Evolutionary conservation across 2,797 vertebrate species (phyloP), one percentile per base, ranked within the genome.

Genomic region (Telmatherina bonti): DNA sequence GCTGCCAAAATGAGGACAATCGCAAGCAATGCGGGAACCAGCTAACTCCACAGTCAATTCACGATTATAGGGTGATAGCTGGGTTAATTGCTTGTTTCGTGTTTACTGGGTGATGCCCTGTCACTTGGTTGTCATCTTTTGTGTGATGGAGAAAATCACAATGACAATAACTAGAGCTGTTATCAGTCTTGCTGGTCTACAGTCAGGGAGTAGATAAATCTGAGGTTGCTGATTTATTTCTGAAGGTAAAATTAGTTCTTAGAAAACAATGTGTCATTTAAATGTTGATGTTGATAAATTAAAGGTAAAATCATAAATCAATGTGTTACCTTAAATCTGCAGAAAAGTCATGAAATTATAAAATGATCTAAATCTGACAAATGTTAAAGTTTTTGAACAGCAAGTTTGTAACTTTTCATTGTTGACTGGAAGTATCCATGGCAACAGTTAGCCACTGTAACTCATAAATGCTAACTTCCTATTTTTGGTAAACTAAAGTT

Each of bases 31-130:
- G 72, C 38, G 8, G 71, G 70, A 81, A 82, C 57, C 81, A 76
- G 82, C 86, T 55, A 79, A 62, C 83, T 72, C 77, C 84, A 77
- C 73, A 67, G 78, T 81, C 73, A 76, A 79, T 83, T 83, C 81
- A 35, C 81, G 87, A 85, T 87, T 85, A 78, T 78, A 73, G 81
- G 90, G 84, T 84, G 85, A 85, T 74, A 61, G 79, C 65, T 72
- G 85, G 91, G 88, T 91, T 93, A 92, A 92, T 92, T 90, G 91
- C 86, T 80, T 81, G 77, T 86, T 89, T 85, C 20, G 29, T 85
- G 83, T 86, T 89, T 82, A 74, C 61, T 81, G 75, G 79, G 78
- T 22, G 67, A 74, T 67, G 84, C 65, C 80, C 59, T 76, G 85
- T 83, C 87, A 72, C 80, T 84, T 52, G 62, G 26, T 81, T 86